Evolutionary conservation across 2,888 invertebrate genomes (phyloP), one percentile per base, ranked within the genome.

Genomic region (Dasypogon diadema): DNA sequence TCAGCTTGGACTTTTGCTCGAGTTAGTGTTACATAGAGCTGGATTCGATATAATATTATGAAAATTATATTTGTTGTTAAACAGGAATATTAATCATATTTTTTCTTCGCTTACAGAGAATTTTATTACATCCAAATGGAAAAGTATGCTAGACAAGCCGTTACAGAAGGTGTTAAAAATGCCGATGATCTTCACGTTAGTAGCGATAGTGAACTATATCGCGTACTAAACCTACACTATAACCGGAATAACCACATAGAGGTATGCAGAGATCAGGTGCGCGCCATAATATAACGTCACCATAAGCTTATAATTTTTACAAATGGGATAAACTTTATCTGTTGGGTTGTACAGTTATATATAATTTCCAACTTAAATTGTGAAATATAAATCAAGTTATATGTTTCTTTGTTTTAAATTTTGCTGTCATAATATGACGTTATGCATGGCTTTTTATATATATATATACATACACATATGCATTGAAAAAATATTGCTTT

Each of bases 91-190:
- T n/a, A n/a, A n/a, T n/a, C n/a, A 30, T 21, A 30, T 30, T 70
- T 34, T 18, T 54, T 79, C 79, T 82, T 81, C 82, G 80, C 81
- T 89, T 89, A 65, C 92, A 99, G 99, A 88, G 99, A 99, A 90
- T 99, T 99, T 90, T 99, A 97, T 91, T 99, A 99, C 89, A 99
- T 99, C 86, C 99, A 99, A 89, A 99, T 99, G 99, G 99, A 99
- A 89, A 99, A 99, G 88, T 99, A 98, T 88, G 99, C 99, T 79
- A 91, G 99, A 81, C 98, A 99, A 87, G 96, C 98, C 63, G 93
- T 99, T 83, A 96, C 96, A 81, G 99, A 99, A 88, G 99, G 99
- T 78, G 91, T 97, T 82, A 96, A 96, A 87, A 92, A 91, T 83
- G 91, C 93, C 18, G 98, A 98, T 80, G 98, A 99, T 84, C 90